Conservation (phyloP, 1,140 invertebrate genomes). For the Aphaenogaster rudis region DNA sequence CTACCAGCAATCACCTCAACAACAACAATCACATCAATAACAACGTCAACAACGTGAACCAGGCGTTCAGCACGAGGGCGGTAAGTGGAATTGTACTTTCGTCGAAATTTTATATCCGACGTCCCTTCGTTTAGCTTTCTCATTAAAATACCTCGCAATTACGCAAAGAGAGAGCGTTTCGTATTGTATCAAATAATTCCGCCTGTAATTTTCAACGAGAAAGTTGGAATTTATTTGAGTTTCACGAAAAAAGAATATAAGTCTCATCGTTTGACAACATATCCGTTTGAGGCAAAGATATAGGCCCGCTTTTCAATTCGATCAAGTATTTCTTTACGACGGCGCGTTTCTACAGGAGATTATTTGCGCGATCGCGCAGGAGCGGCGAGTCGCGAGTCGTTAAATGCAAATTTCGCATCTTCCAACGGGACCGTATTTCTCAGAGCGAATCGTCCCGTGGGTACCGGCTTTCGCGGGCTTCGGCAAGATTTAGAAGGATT, state of each 20-base stretch:
- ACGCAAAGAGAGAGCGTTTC: not conserved
- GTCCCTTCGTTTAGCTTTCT: not conserved
- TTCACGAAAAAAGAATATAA: not conserved
- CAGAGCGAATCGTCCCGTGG: not conserved
- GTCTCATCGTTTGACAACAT: not conserved
- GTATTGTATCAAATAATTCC: not conserved
- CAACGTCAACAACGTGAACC: constrained; percentile 79
- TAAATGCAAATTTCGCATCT: constrained; percentile 51
- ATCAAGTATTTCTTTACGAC: constrained; percentile 2
- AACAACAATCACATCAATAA: constrained; percentile 81
- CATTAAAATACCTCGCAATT: constrained; percentile 2
- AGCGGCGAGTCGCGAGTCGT: not conserved
- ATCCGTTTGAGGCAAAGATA: not conserved
- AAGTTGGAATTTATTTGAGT: not conserved
- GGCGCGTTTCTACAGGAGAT: not conserved
- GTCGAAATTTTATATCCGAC: not conserved
- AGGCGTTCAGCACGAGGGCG: constrained; percentile 79
- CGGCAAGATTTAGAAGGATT: constrained; percentile 55
- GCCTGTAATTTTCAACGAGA: not conserved
- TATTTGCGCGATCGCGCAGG: not conserved
- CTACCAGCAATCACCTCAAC: constrained; percentile 76
- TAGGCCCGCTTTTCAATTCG: constrained; percentile 8
- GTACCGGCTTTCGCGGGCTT: constrained; percentile 22
- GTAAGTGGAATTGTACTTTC: constrained; percentile 77
- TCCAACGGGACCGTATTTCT: not conserved